Evolutionary conservation across 2,888 invertebrate species (phyloP), one percentile per base, ranked within the genome.

Genomic region (Pecten maximus): DNA sequence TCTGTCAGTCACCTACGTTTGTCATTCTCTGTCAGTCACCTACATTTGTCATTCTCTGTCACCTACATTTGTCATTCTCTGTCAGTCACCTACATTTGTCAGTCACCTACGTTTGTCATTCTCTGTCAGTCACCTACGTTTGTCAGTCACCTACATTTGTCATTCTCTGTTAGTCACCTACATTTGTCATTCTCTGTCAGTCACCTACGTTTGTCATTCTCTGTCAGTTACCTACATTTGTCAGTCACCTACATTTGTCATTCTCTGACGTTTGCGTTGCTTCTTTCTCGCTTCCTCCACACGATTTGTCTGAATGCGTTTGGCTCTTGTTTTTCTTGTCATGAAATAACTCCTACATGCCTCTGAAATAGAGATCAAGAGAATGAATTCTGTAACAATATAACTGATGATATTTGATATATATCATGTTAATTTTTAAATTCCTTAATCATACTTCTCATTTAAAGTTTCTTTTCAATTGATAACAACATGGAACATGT

Each of bases 281-380:
- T 74, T 74, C 15, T 74, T 74, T 28, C 74, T 74, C 35, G 74
- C 35, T 23, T 74, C 74, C 35, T 74, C 74, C 10, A 74, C 74
- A 4, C 28, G 6, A 35, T 74, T 74, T 19, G 74, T 74, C 35
- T 74, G 74, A 15, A 74, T 74, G 3, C 74, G 35, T 74, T 74
- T 74, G 35, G 74, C 74, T 35, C 35, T 74, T 15, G 28, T 74
- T 74, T 74, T 74, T 15, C 74, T 74, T 35, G 74, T 74, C 28
- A 74, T 74, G 23, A 74, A 74, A 74, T 74, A 74, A 74, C 74
- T 74, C 74, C 35, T 74, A 74, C 74, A 74, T 15, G 74, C 74
- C 15, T 74, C 74, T 74, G 74, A 35, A 74, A 35, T n/a, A n/a
- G n/a, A n/a, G n/a, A n/a, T n/a, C n/a, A n/a, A n/a, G n/a, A n/a